Evolutionary conservation across 2,888 invertebrate genomes (phyloP).

Genomic region (Scaptomyza polygonia): DNA sequence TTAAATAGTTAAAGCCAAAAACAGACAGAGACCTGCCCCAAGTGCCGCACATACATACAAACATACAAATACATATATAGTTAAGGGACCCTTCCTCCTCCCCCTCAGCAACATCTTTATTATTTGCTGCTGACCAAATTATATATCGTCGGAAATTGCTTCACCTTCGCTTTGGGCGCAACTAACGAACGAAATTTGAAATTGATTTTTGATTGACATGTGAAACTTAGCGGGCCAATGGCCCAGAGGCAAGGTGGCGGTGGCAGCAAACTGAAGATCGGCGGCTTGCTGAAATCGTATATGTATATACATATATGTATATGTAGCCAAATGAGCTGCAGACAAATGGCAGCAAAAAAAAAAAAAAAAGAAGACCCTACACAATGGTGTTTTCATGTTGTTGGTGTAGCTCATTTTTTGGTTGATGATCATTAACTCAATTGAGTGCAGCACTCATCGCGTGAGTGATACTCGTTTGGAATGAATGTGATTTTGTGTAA

Average conservation of each 20-base stretch:
- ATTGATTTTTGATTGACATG: conserved; percentile 80
- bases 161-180: conserved; percentile 61
- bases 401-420: conserved; percentile 1
- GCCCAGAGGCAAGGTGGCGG: conserved; percentile 40
- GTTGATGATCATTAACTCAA: conserved; percentile 17
- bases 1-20: conserved; percentile 48
- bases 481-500: background rate
- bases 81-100: conserved; percentile 40
- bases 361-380: conserved; percentile 25
- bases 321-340: conserved; percentile 8
- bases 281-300: too few relatives aligned
- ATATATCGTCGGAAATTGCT: conserved; percentile 58
- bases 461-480: conserved; percentile 36
- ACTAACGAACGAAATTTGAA: conserved; percentile 58
- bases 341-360: conserved; percentile 1
- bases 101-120: too few relatives aligned
- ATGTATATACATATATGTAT: background rate
- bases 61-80: conserved; percentile 23
- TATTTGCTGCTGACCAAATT: conserved; percentile 57
- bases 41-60: conserved; percentile 39
- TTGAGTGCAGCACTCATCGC: conserved; percentile 51
- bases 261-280: too few relatives aligned
- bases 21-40: conserved; percentile 37
- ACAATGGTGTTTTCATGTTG: background rate
- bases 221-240: conserved; percentile 73